Percentiles rank a stretch among this genome's conserved stretches.
Conservation (phyloP, 2,797 vertebrate genomes). For the Podargus strigoides region DNA sequence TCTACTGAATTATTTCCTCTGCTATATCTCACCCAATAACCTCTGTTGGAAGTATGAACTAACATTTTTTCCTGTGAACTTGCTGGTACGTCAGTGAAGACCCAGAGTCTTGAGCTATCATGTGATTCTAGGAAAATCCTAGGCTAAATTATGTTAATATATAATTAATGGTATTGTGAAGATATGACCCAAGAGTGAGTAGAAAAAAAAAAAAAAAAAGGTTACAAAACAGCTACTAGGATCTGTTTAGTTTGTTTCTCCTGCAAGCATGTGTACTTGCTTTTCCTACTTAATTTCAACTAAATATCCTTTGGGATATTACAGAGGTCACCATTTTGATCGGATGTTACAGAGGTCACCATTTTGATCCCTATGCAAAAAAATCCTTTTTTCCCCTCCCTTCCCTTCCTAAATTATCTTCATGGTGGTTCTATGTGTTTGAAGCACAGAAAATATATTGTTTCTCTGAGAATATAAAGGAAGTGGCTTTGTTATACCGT, state of each 20-base stretch:
- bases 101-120: neutral
- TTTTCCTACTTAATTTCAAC: neutral
- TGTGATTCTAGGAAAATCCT: neutral
- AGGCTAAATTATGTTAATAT: neutral
- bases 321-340: neutral
- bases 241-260: neutral
- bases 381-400: accelerated
- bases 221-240: neutral
- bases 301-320: neutral
- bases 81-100: neutral
- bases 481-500: neutral
- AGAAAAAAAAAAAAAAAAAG: neutral
- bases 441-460: neutral
- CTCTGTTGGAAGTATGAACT: neutral
- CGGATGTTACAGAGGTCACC: neutral
- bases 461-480: neutral
- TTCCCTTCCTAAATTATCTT: neutral
- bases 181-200: neutral
- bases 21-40: neutral
- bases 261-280: neutral
- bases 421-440: neutral
- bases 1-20: neutral
- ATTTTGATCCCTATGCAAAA: neutral
- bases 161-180: neutral
- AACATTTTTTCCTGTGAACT: neutral